Evolutionary conservation across 1,140 invertebrate genomes (phyloP).

Genomic region (Harlomillsia oculata): DNA sequence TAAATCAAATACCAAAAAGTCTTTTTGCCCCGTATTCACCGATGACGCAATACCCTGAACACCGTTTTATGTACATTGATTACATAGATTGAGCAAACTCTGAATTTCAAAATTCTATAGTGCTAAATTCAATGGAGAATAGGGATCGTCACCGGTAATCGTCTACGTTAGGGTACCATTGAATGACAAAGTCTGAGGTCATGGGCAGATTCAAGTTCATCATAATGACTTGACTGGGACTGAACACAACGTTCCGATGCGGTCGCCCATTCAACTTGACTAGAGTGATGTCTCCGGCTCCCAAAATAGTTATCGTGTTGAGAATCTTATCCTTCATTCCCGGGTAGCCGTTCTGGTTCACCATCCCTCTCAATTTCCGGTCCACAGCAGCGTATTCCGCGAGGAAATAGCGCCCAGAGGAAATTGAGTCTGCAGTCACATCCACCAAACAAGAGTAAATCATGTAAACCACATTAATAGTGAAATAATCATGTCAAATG

Average conservation of each 20-base stretch:
- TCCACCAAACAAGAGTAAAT: neutral
- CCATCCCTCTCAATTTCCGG: neutral
- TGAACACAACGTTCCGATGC: neutral
- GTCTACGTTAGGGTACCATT: neutral
- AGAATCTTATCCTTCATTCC: neutral
- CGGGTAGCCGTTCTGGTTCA: conserved; percentile 15
- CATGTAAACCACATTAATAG: neutral
- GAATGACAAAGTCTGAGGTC: neutral
- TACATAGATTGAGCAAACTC: too few relatives aligned
- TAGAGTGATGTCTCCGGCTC: neutral
- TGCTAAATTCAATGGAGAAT: neutral
- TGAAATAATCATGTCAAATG: neutral
- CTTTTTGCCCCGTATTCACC: too few relatives aligned
- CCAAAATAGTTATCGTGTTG: conserved; percentile 9
- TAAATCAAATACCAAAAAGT: too few relatives aligned
- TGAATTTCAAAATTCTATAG: too few relatives aligned
- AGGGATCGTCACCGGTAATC: neutral
- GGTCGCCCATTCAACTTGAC: conserved; percentile 7
- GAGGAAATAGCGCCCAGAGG: conserved; percentile 6
- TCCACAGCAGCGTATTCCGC: neutral
- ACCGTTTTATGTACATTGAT: too few relatives aligned
- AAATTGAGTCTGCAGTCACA: conserved; percentile 8
- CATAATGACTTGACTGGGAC: neutral
- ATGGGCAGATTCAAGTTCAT: neutral
- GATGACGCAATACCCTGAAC: too few relatives aligned